Conservation (phyloP, 2,113 vertebrate species). For the Salminus brasiliensis region DNA sequence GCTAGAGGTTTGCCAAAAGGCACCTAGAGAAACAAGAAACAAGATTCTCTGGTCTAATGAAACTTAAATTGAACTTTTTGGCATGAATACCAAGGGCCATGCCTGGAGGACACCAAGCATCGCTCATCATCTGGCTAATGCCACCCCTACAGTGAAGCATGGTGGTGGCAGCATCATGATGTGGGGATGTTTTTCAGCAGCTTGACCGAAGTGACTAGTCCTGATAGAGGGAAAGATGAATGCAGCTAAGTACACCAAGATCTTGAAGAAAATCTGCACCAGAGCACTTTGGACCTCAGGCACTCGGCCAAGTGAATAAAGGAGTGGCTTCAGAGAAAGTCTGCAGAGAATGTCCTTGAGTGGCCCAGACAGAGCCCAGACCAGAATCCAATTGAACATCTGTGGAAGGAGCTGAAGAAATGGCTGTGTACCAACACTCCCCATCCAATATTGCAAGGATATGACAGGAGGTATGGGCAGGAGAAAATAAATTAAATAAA, state of each 20-base stretch:
- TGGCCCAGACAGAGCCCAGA: background rate
- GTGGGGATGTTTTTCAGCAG: background rate
- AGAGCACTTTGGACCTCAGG: background rate
- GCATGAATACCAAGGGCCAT: background rate
- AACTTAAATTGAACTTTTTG: background rate
- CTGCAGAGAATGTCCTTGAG: background rate
- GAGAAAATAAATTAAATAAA: too few relatives aligned
- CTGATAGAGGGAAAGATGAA: too few relatives aligned
- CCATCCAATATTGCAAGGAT: too few relatives aligned
- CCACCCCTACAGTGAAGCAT: background rate
- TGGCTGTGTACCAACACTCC: too few relatives aligned
- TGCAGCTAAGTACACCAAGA: too few relatives aligned
- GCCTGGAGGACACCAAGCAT: background rate
- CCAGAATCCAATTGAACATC: background rate
- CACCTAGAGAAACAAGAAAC: background rate
- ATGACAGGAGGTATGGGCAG: too few relatives aligned
- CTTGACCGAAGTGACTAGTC: too few relatives aligned
- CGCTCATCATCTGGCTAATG: background rate
- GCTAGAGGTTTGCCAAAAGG: background rate
- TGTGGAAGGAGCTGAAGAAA: background rate
- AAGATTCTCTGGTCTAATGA: too few relatives aligned
- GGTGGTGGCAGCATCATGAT: background rate
- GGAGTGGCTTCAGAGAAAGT: too few relatives aligned
- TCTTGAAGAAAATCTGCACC: too few relatives aligned
- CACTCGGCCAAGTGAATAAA: background rate